Evolutionary conservation across 2,113 vertebrate species (phyloP), one percentile per base, ranked within the genome.

Genomic region (Clupea harengus): DNA sequence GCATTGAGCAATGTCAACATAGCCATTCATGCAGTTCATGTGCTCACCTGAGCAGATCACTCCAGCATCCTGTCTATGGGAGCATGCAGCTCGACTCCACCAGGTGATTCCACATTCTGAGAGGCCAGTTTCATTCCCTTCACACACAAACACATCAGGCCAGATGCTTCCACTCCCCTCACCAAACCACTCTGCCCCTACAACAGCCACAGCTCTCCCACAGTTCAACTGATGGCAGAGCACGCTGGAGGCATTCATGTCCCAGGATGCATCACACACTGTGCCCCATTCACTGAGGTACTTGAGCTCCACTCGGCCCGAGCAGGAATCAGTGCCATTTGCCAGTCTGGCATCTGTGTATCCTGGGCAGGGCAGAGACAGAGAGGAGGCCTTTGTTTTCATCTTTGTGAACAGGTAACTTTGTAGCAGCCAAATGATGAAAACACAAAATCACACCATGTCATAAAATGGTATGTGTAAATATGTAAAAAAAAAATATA

Each of bases 261-360:
- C 87, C 91, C 91, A 92, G 49, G 9, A 22, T 67, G 64, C 83
- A 86, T 60, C 82, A 84, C 90, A 91, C 64, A 91, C 83, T 60
- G 86, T 85, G 67, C 82, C 64, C 86, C 85, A 89, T 45, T 32
- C 32, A 39, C 80, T 57, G 47, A 54, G 45, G 80, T 85, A 81
- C 80, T 81, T 52, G 45, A 88, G 75, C 80, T 89, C 87, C 84
- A 91, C 85, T 67, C 86, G 88, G 50, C 87, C 82, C 83, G 86
- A 87, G 45, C 87, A 87, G 20, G 85, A 85, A 17, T 87, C n/a
- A n/a, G n/a, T 22, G 45, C 87, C 87, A 45, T 83, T 9, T n/a
- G 80, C 82, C 84, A 88, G 39, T 32, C 81, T 85, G 81, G 84
- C 81, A 45, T 82, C n/a, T 45, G 83, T 85, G 57, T 82, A 20